These are phyloP conservation scores for Meteorus colon DNA, from an alignment of 2,888 invertebrate species.

Conservation along the genomic window DNA sequence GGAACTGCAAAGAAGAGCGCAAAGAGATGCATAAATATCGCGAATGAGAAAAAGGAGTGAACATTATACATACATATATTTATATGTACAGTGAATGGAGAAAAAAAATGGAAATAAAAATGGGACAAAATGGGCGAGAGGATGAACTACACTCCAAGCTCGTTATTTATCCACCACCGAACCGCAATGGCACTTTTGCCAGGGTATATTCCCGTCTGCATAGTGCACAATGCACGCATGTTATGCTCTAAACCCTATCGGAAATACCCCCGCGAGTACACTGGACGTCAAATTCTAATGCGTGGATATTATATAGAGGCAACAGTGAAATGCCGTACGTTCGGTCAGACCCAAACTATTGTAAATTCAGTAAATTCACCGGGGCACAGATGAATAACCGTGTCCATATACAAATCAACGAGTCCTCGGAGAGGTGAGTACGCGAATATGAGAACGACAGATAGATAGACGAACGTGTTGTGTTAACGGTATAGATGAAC, in stretches of 20 bases:
- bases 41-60: background rate
- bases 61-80: background rate
- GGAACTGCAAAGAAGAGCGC: constrained; percentile 12
- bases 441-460: background rate
- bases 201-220: background rate
- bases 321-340: constrained; percentile 25
- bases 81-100: background rate
- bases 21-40: constrained; percentile 16
- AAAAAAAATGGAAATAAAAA: background rate
- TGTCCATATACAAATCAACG: constrained; percentile 54
- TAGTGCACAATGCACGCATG: background rate
- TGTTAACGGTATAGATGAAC: background rate
- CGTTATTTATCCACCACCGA: constrained; percentile 14
- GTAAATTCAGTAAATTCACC: constrained; percentile 28
- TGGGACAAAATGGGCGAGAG: background rate
- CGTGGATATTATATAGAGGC: background rate
- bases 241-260: constrained; percentile 14
- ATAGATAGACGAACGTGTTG: background rate
- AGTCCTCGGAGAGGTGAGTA: constrained; percentile 32
- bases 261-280: constrained; percentile 2
- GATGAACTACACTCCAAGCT: background rate
- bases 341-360: constrained; percentile 24
- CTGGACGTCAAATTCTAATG: constrained; percentile 17
- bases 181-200: background rate
- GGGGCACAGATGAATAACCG: constrained; percentile 52